These are phyloP conservation scores for Ovis aries DNA, from an alignment of 2,113 vertebrate genomes.

Conservation along the genomic window ARS-UI_Ramb_v3.0 NC_056055.1:223895001-223895500, in stretches of 20 bases:
- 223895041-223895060: not conserved
- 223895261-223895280: not conserved
- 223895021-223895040: not conserved
- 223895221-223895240: not conserved
- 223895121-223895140: not conserved
- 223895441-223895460: not conserved
- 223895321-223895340: not conserved
- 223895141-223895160: not conserved
- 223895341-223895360: not conserved
- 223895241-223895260: conserved; percentile 20
- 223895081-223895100: not conserved
- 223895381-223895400: conserved; percentile 5
- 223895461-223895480: not conserved
- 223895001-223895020: not conserved
- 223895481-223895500: not conserved
- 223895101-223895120: not conserved
- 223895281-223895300: not conserved
- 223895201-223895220: not conserved
- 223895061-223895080: not conserved
- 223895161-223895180: not conserved
- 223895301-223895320: not conserved
- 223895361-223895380: not conserved
- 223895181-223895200: not conserved
- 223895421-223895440: not conserved
- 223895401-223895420: not conserved